Conservation (phyloP, 2,797 vertebrate genomes). For the Aldrovandia affinis region DNA sequence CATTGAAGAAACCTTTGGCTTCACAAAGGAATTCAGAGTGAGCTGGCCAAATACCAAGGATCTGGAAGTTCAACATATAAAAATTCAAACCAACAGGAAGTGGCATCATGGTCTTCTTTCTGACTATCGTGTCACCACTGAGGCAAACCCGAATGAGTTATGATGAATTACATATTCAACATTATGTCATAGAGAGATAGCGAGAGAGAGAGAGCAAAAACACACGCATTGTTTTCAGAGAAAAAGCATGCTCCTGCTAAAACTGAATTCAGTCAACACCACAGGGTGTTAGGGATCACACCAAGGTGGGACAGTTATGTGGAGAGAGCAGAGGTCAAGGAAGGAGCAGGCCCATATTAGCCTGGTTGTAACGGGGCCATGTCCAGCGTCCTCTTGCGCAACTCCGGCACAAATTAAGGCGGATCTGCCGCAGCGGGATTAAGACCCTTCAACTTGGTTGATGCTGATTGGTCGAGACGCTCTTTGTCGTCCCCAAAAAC, state of each 20-base stretch:
- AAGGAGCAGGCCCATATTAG: constrained; percentile 51
- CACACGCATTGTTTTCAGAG: not conserved
- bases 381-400: constrained; percentile 46
- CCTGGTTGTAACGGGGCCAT: constrained; percentile 65
- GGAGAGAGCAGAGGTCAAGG: not conserved
- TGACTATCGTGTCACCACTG: not conserved
- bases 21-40: not conserved
- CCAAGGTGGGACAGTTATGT: not conserved
- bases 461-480: constrained; percentile 62
- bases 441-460: constrained; percentile 57
- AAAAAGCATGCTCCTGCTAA: not conserved
- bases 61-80: not conserved
- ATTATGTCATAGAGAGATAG: not conserved
- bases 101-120: not conserved
- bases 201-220: not conserved
- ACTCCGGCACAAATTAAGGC: constrained; percentile 22
- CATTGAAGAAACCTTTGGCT: not conserved
- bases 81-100: not conserved
- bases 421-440: constrained; percentile 50
- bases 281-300: not conserved
- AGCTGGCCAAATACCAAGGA: not conserved
- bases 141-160: not conserved
- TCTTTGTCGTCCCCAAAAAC: constrained; percentile 54
- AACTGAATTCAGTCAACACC: not conserved
- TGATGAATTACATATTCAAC: not conserved